Evolutionary conservation across 2,797 vertebrate genomes (phyloP).

Genomic region (Semaprochilodus insignis): DNA sequence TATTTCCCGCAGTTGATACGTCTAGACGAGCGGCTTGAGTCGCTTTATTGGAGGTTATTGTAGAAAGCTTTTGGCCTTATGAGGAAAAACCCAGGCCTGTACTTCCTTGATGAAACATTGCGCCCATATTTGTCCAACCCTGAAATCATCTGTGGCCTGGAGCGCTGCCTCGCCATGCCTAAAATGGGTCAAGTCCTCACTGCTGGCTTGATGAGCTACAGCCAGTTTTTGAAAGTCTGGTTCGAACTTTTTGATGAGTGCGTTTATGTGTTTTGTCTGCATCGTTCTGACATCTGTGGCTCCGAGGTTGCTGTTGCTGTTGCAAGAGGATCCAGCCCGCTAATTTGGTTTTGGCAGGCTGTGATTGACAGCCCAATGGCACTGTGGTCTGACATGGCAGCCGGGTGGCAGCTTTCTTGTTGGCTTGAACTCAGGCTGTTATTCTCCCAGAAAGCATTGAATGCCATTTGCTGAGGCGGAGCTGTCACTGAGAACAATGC

Average conservation of each 20-base stretch:
- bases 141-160: conserved; percentile 13
- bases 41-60: not conserved
- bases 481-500: conserved; percentile 65
- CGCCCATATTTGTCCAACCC: conserved; percentile 15
- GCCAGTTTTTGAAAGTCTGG: conserved; percentile 13
- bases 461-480: conserved; percentile 58
- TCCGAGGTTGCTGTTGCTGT: conserved; percentile 17
- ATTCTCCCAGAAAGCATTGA: conserved; percentile 60
- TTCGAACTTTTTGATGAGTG: conserved; percentile 38
- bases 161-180: conserved; percentile 4
- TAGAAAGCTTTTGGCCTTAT: not conserved
- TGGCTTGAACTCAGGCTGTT: conserved; percentile 67
- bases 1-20: conserved; percentile 9
- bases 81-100: not conserved
- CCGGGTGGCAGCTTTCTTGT: conserved; percentile 66
- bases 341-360: conserved; percentile 55
- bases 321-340: conserved; percentile 48
- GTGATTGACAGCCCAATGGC: conserved; percentile 67
- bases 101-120: conserved; percentile 24
- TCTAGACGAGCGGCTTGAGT: not conserved
- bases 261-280: conserved; percentile 35
- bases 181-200: conserved; percentile 18
- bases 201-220: not conserved
- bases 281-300: conserved; percentile 31
- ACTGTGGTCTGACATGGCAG: conserved; percentile 64